Percentiles rank a stretch among this genome's conserved stretches.
These are phyloP conservation scores for Lymantria monacha DNA, from an alignment of 2,888 invertebrate genomes.

Conservation along the genomic window DNA sequence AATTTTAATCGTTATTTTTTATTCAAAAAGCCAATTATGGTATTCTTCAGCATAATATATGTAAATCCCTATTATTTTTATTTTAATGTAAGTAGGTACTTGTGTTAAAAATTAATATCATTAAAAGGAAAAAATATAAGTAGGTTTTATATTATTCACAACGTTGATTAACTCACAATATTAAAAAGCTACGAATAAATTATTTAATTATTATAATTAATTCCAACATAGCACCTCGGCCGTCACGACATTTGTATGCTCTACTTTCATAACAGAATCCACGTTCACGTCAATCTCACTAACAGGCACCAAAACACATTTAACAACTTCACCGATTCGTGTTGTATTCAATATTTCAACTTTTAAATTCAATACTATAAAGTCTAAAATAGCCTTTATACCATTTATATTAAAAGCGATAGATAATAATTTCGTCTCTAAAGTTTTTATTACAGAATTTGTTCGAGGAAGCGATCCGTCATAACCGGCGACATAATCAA, in stretches of 20 bases:
- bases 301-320: constrained; percentile 20
- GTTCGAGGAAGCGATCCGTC: constrained; percentile 59
- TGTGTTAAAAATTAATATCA: no score
- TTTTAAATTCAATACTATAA: constrained; percentile 6
- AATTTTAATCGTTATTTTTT: no score
- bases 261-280: constrained; percentile 31
- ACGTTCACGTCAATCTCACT: constrained; percentile 24
- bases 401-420: background rate
- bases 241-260: constrained; percentile 12
- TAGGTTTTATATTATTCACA: no score
- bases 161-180: no score
- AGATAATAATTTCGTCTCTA: background rate
- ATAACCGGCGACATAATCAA: constrained; percentile 51
- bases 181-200: background rate
- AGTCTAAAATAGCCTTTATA: constrained; percentile 2
- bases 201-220: constrained; percentile 19
- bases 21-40: no score
- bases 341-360: constrained; percentile 29
- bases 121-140: no score
- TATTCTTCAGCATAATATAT: no score
- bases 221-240: constrained; percentile 17
- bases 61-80: no score
- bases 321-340: constrained; percentile 25
- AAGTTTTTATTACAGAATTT: constrained; percentile 13
- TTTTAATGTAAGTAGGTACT: no score